These are phyloP conservation scores for Melanotaenia nigrans DNA, from an alignment of 2,797 vertebrate species.

Conservation along the genomic window DNA sequence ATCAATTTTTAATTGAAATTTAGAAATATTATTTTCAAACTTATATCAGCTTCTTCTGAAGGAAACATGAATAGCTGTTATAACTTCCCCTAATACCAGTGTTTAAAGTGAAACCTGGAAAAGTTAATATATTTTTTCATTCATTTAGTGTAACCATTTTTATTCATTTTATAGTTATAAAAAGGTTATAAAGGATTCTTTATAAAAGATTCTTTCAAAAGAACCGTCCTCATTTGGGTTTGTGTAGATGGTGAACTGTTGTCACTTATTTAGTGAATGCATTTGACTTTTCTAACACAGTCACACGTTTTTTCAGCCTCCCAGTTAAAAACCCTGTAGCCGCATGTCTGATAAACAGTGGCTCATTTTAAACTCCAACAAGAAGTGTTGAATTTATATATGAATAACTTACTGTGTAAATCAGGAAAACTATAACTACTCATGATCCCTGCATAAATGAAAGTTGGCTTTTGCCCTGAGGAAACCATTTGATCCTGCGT, in stretches of 20 bases:
- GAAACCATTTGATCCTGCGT: constrained; percentile 47
- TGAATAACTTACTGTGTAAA: constrained; percentile 34
- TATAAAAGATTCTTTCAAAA: constrained; percentile 10
- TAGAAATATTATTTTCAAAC: not conserved
- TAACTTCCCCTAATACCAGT: not conserved
- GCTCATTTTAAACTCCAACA: constrained; percentile 41
- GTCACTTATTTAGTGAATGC: constrained; percentile 45
- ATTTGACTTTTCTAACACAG: constrained; percentile 39
- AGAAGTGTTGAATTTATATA: constrained; percentile 25
- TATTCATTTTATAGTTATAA: constrained; percentile 8
- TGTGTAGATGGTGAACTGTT: constrained; percentile 52
- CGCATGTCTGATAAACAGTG: constrained; percentile 35
- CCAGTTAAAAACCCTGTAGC: constrained; percentile 40
- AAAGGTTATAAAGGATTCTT: constrained; percentile 13
- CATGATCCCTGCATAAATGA: constrained; percentile 34
- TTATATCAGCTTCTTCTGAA: too few relatives aligned
- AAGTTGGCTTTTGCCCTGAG: constrained; percentile 48
- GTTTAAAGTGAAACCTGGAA: constrained; percentile 1
- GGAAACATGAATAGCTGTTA: too few relatives aligned
- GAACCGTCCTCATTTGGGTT: constrained; percentile 13
- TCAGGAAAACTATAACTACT: constrained; percentile 28
- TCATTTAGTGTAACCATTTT: constrained; percentile 3
- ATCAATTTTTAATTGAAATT: too few relatives aligned
- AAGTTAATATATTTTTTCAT: not conserved
- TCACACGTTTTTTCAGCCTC: constrained; percentile 50